Evolutionary conservation across 2,113 vertebrate species (phyloP).

Genomic region (Pygoscelis antarcticus): DNA sequence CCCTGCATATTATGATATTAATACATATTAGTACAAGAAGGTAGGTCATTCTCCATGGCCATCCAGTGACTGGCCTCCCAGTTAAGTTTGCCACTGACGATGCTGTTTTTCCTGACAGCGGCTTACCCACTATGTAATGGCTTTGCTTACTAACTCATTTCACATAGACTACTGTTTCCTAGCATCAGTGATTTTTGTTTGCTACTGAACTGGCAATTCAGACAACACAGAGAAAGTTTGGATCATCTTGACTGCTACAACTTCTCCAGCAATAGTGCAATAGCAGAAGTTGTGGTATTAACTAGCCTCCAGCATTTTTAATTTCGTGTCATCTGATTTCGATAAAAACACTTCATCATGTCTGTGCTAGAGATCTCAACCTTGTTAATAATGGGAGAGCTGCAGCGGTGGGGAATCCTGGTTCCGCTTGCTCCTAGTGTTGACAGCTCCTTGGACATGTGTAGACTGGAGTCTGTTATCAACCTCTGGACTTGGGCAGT

Average conservation of each 20-base stretch:
- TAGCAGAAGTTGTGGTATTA: conserved; percentile 8
- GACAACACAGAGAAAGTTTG: not conserved
- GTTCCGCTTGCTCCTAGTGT: not conserved
- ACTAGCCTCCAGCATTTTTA: conserved; percentile 29
- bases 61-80: not conserved
- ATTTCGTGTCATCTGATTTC: conserved; percentile 30
- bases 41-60: not conserved
- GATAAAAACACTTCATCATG: conserved; percentile 29
- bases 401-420: not conserved
- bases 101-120: not conserved
- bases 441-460: conserved; percentile 44
- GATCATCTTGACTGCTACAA: not conserved
- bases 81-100: not conserved
- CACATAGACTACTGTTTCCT: not conserved
- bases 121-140: not conserved
- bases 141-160: not conserved
- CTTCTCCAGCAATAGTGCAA: not conserved
- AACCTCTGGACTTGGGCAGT: not conserved
- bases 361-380: not conserved
- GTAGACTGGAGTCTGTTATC: conserved; percentile 24
- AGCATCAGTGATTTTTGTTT: not conserved
- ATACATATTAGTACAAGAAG: not conserved
- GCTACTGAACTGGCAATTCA: conserved; percentile 49
- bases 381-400: conserved; percentile 3
- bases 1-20: not conserved